Evolutionary conservation across 2,113 vertebrate genomes (phyloP).

Genomic region (Scatophagus argus): DNA sequence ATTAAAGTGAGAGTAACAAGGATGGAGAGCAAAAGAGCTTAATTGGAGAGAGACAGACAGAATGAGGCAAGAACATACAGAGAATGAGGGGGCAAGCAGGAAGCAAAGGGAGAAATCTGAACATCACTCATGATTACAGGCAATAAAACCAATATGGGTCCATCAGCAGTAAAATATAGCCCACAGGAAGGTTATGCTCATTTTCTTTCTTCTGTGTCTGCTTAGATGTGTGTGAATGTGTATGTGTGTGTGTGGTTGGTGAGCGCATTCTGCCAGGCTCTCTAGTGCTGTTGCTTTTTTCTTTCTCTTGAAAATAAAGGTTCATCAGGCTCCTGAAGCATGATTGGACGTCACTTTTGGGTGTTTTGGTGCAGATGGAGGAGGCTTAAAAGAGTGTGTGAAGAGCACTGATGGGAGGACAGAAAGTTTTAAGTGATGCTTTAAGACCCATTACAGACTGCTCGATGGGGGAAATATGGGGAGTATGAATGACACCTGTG

Average conservation of each 20-base stretch:
- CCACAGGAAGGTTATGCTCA: constrained; percentile 57
- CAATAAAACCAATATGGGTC: constrained; percentile 69
- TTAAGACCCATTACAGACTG: constrained; percentile 29
- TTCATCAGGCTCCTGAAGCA: constrained; percentile 25
- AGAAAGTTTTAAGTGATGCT: constrained; percentile 41
- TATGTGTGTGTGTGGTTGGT: neutral
- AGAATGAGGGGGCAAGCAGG: constrained; percentile 18
- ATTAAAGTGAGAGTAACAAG: constrained; percentile 46
- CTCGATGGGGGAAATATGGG: constrained; percentile 32
- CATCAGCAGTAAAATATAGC: constrained; percentile 71
- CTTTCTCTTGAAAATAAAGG: constrained; percentile 28
- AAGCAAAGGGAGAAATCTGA: constrained; percentile 47
- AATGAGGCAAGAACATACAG: constrained; percentile 33
- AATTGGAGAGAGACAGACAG: neutral
- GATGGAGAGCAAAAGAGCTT: constrained; percentile 12
- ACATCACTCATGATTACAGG: constrained; percentile 76
- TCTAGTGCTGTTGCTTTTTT: constrained; percentile 1
- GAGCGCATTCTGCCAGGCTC: constrained; percentile 1
- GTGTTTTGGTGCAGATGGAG: constrained; percentile 26
- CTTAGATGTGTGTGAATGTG: neutral
- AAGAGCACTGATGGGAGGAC: constrained; percentile 22
- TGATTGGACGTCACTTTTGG: constrained; percentile 33
- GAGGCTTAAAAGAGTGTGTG: neutral
- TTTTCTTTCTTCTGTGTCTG: constrained; percentile 31
- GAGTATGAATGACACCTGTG: constrained; percentile 26